Evolutionary conservation across 2,888 invertebrate genomes (phyloP).

Genomic region (Protodeltote pygarga): DNA sequence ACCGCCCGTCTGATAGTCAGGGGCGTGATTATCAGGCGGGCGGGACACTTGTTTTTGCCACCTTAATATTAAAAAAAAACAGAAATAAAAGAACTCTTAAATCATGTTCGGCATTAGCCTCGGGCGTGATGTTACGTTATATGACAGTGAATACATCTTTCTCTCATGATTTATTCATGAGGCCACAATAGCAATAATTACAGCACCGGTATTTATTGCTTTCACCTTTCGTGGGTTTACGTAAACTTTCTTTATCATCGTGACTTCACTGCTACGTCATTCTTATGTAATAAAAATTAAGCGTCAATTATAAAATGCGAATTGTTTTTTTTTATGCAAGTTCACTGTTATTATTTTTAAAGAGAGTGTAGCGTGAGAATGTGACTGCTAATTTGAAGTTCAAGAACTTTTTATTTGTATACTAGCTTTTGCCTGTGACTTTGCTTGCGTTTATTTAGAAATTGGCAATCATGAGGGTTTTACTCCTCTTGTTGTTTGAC

Average conservation of each 20-base stretch:
- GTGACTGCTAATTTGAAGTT: too few relatives aligned
- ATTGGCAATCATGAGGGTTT: too few relatives aligned
- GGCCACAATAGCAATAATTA: slow-evolving; percentile 74
- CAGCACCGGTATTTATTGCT: slow-evolving; percentile 69
- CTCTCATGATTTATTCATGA: slow-evolving; percentile 74
- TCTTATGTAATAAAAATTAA: slow-evolving; percentile 50
- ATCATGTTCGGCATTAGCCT: slow-evolving; percentile 39
- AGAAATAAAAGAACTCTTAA: slow-evolving; percentile 22
- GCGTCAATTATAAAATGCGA: slow-evolving; percentile 9
- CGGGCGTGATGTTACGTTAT: slow-evolving; percentile 58
- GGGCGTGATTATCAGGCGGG: too few relatives aligned
- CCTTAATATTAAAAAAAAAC: too few relatives aligned
- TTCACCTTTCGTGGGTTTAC: slow-evolving; percentile 70
- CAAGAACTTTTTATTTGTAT: neutral
- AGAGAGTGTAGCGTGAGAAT: neutral
- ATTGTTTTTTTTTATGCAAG: slow-evolving; percentile 34
- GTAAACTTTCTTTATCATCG: slow-evolving; percentile 73
- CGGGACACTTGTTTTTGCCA: too few relatives aligned
- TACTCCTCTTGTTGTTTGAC: too few relatives aligned
- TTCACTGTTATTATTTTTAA: slow-evolving; percentile 30
- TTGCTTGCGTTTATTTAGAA: too few relatives aligned
- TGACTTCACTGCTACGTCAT: slow-evolving; percentile 59
- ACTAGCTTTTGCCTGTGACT: neutral
- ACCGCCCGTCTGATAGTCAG: too few relatives aligned
- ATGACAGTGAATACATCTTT: slow-evolving; percentile 68